Evolutionary conservation across 2,113 vertebrate species (phyloP).

Genomic region (Gasterosteus nipponicus): DNA sequence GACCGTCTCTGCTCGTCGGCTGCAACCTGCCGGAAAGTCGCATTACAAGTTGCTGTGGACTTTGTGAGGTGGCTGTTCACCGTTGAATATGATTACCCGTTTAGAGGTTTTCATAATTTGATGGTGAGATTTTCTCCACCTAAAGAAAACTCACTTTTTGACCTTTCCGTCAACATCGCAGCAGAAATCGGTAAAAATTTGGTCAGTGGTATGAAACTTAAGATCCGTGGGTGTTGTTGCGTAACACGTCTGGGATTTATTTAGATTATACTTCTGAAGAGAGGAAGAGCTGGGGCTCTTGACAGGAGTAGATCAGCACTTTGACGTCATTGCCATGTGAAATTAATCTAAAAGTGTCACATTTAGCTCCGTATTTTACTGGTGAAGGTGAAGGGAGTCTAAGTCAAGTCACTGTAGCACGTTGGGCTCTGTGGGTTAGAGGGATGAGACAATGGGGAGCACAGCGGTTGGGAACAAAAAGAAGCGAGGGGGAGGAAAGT

Average conservation of each 20-base stretch:
- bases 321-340: slow-evolving; percentile 59
- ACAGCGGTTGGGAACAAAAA: slow-evolving; percentile 45
- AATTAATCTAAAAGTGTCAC: slow-evolving; percentile 66
- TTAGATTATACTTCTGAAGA: slow-evolving; percentile 33
- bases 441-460: slow-evolving; percentile 54
- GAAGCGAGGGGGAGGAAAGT: slow-evolving; percentile 40
- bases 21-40: no score
- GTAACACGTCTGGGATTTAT: slow-evolving; percentile 59
- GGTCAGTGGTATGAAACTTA: slow-evolving; percentile 43
- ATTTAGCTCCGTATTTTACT: slow-evolving; percentile 45
- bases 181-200: slow-evolving; percentile 20
- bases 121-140: background rate
- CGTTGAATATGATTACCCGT: background rate
- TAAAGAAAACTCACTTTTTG: slow-evolving; percentile 6
- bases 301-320: slow-evolving; percentile 45
- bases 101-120: background rate
- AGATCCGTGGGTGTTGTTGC: slow-evolving; percentile 59
- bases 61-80: background rate
- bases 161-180: slow-evolving; percentile 38
- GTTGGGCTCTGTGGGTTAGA: slow-evolving; percentile 39
- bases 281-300: slow-evolving; percentile 30
- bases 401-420: slow-evolving; percentile 66
- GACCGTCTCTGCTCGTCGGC: background rate
- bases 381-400: slow-evolving; percentile 46
- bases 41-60: no score